Base-by-base conservation (phyloP, 2,888 invertebrate genomes). In the Athalia cordata region DNA sequence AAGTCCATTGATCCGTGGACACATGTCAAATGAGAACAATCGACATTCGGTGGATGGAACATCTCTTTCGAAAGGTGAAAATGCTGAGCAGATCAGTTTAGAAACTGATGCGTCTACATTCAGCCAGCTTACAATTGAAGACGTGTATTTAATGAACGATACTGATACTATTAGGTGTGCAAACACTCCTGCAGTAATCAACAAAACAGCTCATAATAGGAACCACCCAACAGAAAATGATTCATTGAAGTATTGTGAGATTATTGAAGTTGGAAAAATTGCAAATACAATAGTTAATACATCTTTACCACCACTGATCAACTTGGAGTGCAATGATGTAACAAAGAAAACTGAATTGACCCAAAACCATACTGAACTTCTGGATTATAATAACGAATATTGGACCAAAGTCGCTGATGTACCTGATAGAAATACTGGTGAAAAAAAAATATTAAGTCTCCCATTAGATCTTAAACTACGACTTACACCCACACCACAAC, bases 61-160 rank as follows among this genome's bases (percentile, higher is more conserved):
- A 9, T 29, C 13, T 3, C 29, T 6, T n/a, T 55, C 43, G 29
- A 9, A 55, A 29, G 55, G 52, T 55, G 52, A 52, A 43, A 55
- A 55, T 68, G 5, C 43, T 3, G 6, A 55, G 11, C 7, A 15
- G 4, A 43, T 4, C 43, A 29, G 8, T n/a, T 59, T 59, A 72
- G 9, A 72, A 43, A 43, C 1, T 57, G 45, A 13, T 13, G 9
- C n/a, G 43, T 47, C 64, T 45, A 65, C 64, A 29, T 65, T 65
- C 45, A 65, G n/a, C 45, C 43, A 65, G 15, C 45, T 13, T n/a
- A 59, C 72, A 59, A 72, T 72, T 13, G 15, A 66, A 66, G 66
- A 66, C 11, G 47, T 66, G 7, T 49, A 66, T 49, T 15, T n/a
- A 5, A 66, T n/a, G n/a, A 49, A 47, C n/a, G 45, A n/a, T 66